Evolutionary conservation across 2,113 vertebrate genomes (phyloP).

Genomic region (Lepus europaeus): DNA sequence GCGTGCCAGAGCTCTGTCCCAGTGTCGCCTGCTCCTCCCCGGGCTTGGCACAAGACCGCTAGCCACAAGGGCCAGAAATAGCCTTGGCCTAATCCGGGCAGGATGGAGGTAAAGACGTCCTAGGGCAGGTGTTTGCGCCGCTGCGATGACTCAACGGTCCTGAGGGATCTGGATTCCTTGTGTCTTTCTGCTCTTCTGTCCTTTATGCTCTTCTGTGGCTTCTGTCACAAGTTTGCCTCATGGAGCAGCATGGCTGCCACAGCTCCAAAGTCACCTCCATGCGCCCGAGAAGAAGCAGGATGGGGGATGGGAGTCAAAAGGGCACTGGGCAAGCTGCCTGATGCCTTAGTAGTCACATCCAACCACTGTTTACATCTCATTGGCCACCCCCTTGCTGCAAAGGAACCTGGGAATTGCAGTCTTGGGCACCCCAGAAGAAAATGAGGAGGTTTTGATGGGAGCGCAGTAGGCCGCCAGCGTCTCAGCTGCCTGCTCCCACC

Average conservation of each 20-base stretch:
- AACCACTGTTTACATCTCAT: neutral
- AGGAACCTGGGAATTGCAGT: constrained; percentile 21
- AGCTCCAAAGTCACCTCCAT: neutral
- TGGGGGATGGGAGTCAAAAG: neutral
- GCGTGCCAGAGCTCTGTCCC: neutral
- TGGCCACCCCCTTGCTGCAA: neutral
- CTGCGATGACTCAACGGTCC: neutral
- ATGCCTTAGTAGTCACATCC: neutral
- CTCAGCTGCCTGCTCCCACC: rapidly evolving
- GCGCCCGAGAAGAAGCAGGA: neutral
- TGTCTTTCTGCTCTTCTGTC: neutral
- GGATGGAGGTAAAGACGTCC: neutral
- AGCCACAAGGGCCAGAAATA: neutral
- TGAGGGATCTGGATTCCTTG: neutral
- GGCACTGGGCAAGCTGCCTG: no score
- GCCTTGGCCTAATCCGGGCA: neutral
- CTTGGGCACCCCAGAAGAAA: neutral
- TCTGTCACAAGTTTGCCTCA: neutral
- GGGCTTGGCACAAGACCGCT: neutral
- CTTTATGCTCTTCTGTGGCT: neutral
- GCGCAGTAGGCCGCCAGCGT: neutral
- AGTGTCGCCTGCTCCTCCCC: rapidly evolving
- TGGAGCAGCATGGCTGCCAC: neutral
- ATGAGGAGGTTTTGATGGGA: neutral
- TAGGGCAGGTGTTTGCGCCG: neutral